These are phyloP conservation scores for Psilopsiagon aymara DNA, from an alignment of 2,113 vertebrate genomes.

Conservation along the genomic window DNA sequence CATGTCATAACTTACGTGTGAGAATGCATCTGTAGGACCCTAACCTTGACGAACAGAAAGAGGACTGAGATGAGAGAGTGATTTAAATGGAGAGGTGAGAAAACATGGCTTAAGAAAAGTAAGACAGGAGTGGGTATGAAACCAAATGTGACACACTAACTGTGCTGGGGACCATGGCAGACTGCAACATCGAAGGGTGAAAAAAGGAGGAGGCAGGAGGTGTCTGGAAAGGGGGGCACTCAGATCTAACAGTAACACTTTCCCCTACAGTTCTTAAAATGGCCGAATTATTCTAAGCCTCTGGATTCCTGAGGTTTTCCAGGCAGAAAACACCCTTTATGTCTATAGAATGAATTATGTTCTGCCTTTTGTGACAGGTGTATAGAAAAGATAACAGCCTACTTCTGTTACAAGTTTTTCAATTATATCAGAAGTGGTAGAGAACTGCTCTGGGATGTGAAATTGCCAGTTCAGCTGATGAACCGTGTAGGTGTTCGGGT, in stretches of 20 bases:
- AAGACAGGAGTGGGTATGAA: not conserved
- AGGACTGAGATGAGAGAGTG: not conserved
- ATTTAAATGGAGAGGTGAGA: not conserved
- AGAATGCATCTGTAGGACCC: not conserved
- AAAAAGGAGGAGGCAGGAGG: not conserved
- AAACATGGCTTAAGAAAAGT: not conserved
- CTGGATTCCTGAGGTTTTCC: not conserved
- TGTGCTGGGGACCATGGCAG: not conserved
- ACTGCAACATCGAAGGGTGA: not conserved
- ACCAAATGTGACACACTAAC: not conserved
- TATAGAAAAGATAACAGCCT: conserved; percentile 9
- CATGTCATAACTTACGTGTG: not conserved
- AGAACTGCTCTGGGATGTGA: conserved; percentile 39
- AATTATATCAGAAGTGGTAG: conserved; percentile 33
- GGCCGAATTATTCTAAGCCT: not conserved
- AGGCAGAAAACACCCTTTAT: not conserved
- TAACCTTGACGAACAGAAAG: not conserved
- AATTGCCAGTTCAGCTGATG: conserved; percentile 53
- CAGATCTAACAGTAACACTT: not conserved
- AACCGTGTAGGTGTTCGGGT: conserved; percentile 22
- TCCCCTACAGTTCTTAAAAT: not conserved
- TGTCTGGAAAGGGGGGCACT: not conserved
- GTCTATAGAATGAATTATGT: not conserved
- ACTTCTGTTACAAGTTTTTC: conserved; percentile 28
- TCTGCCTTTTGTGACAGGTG: conserved; percentile 9